Evolutionary conservation across 2,797 vertebrate species (phyloP).

Genomic region (Calcarius lapponicus): DNA sequence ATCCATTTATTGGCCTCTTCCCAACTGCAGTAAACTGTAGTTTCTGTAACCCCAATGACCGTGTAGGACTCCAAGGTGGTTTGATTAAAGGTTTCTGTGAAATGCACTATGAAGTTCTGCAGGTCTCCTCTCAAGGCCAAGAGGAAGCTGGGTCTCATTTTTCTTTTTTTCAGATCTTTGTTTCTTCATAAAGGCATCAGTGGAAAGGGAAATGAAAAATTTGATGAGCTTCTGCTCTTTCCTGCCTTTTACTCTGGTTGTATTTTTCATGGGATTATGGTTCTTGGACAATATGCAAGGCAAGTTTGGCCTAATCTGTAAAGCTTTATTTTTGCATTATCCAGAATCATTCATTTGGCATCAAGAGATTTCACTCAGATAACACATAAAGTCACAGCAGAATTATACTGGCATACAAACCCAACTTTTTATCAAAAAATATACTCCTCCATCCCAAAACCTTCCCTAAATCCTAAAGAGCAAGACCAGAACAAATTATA

Average conservation of each 20-base stretch:
- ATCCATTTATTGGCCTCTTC: neutral
- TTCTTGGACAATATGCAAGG: neutral
- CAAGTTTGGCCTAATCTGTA: neutral
- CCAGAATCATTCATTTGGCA: neutral
- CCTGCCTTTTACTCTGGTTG: neutral
- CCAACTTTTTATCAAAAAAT: neutral
- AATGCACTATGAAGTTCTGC: neutral
- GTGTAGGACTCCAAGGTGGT: neutral
- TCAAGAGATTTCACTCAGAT: neutral
- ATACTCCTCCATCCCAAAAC: neutral
- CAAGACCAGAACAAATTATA: neutral
- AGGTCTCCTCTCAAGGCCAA: neutral
- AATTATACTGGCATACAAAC: neutral
- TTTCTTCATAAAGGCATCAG: constrained; percentile 5
- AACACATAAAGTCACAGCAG: neutral
- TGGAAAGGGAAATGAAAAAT: neutral
- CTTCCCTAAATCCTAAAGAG: neutral
- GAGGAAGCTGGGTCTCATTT: neutral
- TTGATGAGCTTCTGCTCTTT: neutral
- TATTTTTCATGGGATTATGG: neutral
- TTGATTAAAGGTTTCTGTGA: neutral
- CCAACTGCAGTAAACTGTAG: neutral
- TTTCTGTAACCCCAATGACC: neutral
- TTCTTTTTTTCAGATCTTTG: neutral
- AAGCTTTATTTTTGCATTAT: neutral